Evolutionary conservation across 2,888 invertebrate genomes (phyloP).

Genomic region (Cepaea hortensis): DNA sequence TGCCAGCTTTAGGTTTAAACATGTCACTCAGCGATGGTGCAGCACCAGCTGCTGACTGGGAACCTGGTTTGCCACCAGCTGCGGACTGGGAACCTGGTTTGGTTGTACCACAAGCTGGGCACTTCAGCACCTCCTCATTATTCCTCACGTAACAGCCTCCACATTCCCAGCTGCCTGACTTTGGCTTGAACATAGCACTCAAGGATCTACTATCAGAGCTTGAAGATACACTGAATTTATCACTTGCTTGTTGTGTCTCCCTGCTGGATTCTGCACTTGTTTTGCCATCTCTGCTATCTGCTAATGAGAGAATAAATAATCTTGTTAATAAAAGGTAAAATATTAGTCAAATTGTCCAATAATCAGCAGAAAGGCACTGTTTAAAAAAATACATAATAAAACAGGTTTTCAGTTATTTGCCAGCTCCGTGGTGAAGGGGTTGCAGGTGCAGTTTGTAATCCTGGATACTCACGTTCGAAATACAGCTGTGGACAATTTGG

Average conservation of each 20-base stretch:
- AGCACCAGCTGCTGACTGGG: conserved; percentile 39
- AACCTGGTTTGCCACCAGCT: no score
- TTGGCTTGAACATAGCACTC: conserved; percentile 78
- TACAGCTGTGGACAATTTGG: no score
- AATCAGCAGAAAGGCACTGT: no score
- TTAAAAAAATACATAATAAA: no score
- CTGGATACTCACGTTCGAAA: no score
- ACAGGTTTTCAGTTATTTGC: no score
- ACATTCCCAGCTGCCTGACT: conserved; percentile 83
- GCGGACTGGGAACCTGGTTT: conserved; percentile 70
- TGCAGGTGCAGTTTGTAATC: no score
- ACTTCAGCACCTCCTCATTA: conserved; percentile 67
- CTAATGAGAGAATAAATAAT: no score
- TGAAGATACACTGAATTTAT: neutral
- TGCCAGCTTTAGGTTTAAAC: conserved; percentile 79
- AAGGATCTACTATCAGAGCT: conserved; percentile 51
- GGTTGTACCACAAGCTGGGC: conserved; percentile 69
- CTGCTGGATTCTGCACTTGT: neutral
- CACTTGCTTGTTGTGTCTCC: neutral
- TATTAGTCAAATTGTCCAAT: no score
- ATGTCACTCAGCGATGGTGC: conserved; percentile 63
- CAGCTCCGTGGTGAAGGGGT: no score
- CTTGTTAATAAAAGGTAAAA: no score
- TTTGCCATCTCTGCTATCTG: neutral
- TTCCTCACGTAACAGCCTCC: conserved; percentile 82